Evolutionary conservation across 92 coral and sea anemone genomes (phyloP), one percentile per base, ranked within the genome.

Genomic region (Phymanthus crucifer): DNA sequence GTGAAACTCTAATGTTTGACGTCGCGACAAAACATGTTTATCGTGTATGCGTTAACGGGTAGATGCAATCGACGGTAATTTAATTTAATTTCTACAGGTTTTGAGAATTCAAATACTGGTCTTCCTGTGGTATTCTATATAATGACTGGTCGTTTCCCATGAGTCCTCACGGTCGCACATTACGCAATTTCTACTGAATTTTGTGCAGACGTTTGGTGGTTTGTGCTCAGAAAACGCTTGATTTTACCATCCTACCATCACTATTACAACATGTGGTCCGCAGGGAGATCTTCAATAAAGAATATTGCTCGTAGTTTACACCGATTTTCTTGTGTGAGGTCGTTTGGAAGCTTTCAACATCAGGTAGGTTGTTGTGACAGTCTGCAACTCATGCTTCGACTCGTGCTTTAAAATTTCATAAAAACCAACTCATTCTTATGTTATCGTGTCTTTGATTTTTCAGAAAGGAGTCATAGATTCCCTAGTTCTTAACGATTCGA

Each of bases 201-300:
- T 77, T 72, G 61, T 31, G 38, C 21, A 3, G 14, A 54, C 10
- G 57, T 35, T 38, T 57, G 17, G 8, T 26, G 35, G 24, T 54
- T 21, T 23, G 72, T 10, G 24, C 69, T 19, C 4, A 23, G 45
- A 52, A 33, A n/a, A 34, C 24, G 2, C 67, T 32, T 35, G 5
- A 52, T 48, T 77, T 37, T 61, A 64, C 33, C 23, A 38, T 14
- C 17, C 1, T 61, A 5, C 68, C 68, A 26, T 61, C 68, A 61
- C 13, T 32, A n/a, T 9, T 36, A 23, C n/a, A 78, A 77, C 35
- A 89, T 89, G 93, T 92, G 91, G 93, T 81, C 88, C 5, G 76
- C 89, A 32, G 87, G 90, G 23, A 88, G 97, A 72, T 73, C 86
- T 6, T 89, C 92, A 1, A 71, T 89, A n/a, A 87, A 82, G 80